A percentile compares a stretch with the other conserved stretches of the same genome.
Evolutionary conservation across 2,113 vertebrate genomes (phyloP).

Genomic region (Pelobates fuscus): DNA sequence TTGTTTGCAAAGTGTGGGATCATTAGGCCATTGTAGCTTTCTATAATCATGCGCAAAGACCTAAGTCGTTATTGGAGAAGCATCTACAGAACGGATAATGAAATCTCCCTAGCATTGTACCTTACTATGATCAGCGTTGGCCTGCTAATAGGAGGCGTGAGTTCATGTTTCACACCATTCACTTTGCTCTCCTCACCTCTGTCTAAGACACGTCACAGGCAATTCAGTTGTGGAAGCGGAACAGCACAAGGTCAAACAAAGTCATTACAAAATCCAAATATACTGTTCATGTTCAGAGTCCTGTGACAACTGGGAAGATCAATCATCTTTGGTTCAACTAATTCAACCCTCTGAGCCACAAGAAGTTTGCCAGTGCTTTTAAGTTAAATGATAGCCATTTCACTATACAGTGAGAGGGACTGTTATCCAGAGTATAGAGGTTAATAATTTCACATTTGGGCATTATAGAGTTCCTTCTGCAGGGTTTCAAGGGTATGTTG

Average conservation of each 20-base stretch:
- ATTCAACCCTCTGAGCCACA: slow-evolving; percentile 3
- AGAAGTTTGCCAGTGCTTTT: neutral
- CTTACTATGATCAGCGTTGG: neutral
- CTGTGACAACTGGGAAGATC: slow-evolving; percentile 23
- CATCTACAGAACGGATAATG: neutral
- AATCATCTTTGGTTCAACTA: slow-evolving; percentile 39
- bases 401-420: no score
- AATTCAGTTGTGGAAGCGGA: slow-evolving; percentile 31
- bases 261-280: slow-evolving; percentile 24
- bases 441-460: no score
- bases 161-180: neutral
- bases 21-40: neutral
- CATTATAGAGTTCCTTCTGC: no score
- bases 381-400: neutral
- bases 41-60: neutral
- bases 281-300: slow-evolving; percentile 31
- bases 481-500: no score
- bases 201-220: slow-evolving; percentile 25
- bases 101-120: neutral
- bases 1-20: neutral
- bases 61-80: neutral
- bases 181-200: slow-evolving; percentile 4
- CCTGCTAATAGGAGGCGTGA: neutral
- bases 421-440: no score
- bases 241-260: slow-evolving; percentile 25